Evolutionary conservation across 2,888 invertebrate species (phyloP), one percentile per base, ranked within the genome.

Genomic region (Acleris literana): DNA sequence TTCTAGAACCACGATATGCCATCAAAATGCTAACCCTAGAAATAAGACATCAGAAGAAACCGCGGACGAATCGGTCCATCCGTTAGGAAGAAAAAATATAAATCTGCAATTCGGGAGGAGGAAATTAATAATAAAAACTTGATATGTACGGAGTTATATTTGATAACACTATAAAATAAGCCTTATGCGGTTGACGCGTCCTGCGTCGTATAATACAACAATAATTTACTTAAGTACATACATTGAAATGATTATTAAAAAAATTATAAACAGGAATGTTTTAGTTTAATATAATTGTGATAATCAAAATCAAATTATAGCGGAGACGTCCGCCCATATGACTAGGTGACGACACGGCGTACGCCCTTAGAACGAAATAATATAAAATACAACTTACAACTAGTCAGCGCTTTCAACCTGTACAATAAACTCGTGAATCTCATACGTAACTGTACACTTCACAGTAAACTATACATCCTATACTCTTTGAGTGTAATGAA

Each of bases 371-470:
- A n/a, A n/a, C 11, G 18, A 43, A 55, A 13, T 18, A 16, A 43
- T 20, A 20, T 22, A 43, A 55, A 20, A 43, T 62, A 62, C 58
- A 69, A 68, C 75, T 78, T 74, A 79, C 33, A 70, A 67, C 74
- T 78, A 80, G 74, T 77, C 76, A 80, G 76, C 65, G 55, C 49
- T 59, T 64, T 44, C 60, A 64, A 72, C 71, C 83, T 87, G 85
- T 87, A 87, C 83, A 88, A 82, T 82, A 78, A 81, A 81, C 76
- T 75, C 78, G 80, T 80, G 84, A 92, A 92, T 92, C 92, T 92
- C 92, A 92, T 88, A 85, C 86, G 92, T 92, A 92, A 92, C 92
- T 92, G 92, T 92, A 92, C 90, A 91, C 77, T 82, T 79, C 82
- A 82, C 79, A 80, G 76, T 16, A 68, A 46, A 55, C 25, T 33